Evolutionary conservation across 2,888 invertebrate species (phyloP).

Genomic region (Cremastobaeus sp.): DNA sequence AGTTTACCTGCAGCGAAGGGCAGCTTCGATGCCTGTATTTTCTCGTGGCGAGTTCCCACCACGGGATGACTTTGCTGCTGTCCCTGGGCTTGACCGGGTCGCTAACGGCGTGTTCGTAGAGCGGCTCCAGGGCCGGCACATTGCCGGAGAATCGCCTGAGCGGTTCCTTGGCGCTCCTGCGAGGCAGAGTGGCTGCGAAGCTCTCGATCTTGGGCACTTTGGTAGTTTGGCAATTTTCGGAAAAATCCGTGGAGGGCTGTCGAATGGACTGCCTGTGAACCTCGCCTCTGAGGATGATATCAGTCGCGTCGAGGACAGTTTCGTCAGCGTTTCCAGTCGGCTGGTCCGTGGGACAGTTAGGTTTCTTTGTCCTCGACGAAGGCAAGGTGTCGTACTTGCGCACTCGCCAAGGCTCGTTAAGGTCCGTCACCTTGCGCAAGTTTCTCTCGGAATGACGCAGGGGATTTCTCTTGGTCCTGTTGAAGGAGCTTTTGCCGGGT

Average conservation of each 20-base stretch:
- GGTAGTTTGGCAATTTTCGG: too few relatives aligned
- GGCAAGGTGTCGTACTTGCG: slow-evolving; percentile 72
- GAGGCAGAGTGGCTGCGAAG: slow-evolving; percentile 72
- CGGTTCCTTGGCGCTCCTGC: slow-evolving; percentile 67
- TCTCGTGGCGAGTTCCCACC: slow-evolving; percentile 92
- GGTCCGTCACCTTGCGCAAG: slow-evolving; percentile 8
- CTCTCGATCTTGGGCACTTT: slow-evolving; percentile 55
- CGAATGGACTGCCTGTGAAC: slow-evolving; percentile 15
- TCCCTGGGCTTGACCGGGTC: slow-evolving; percentile 73
- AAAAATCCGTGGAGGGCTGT: too few relatives aligned
- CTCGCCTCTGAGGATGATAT: slow-evolving; percentile 68
- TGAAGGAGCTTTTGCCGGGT: slow-evolving; percentile 16
- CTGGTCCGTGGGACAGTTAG: slow-evolving; percentile 69
- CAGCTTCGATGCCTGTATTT: slow-evolving; percentile 90
- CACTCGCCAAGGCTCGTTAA: slow-evolving; percentile 15
- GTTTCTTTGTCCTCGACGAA: slow-evolving; percentile 62
- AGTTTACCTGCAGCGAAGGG: slow-evolving; percentile 85
- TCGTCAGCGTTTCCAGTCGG: slow-evolving; percentile 64
- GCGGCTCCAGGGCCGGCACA: slow-evolving; percentile 74
- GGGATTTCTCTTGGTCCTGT: slow-evolving; percentile 19
- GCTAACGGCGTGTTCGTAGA: slow-evolving; percentile 78
- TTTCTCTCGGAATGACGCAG: slow-evolving; percentile 39
- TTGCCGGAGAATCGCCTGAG: slow-evolving; percentile 71
- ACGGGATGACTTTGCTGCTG: slow-evolving; percentile 81
- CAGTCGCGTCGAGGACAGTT: slow-evolving; percentile 72